These are phyloP conservation scores for Ciconia maguari DNA, from an alignment of 2,113 vertebrate species.

Conservation along the genomic window DNA sequence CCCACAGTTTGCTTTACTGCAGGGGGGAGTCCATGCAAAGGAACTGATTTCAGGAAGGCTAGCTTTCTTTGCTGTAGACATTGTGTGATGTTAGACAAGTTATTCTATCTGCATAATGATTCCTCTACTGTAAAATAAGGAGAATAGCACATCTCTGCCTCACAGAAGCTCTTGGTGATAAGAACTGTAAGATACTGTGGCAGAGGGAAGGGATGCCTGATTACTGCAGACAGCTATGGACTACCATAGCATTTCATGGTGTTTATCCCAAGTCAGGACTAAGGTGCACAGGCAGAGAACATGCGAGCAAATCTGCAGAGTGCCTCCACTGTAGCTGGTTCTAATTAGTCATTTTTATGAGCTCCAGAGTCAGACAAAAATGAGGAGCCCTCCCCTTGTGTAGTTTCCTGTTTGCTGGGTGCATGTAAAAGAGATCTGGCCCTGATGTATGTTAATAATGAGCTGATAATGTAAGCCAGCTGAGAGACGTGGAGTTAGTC, in stretches of 20 bases:
- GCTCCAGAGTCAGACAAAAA: conserved; percentile 61
- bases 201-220: background rate
- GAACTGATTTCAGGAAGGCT: background rate
- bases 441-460: conserved; percentile 68
- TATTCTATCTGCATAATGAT: background rate
- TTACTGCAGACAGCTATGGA: background rate
- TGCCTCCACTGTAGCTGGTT: conserved; percentile 27
- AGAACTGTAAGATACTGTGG: background rate
- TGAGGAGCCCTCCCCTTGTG: conserved; percentile 56
- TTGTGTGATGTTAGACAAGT: fast-evolving
- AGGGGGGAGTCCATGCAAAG: background rate
- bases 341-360: conserved; percentile 69
- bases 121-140: background rate
- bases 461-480: conserved; percentile 73
- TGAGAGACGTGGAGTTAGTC: conserved; percentile 58
- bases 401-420: conserved; percentile 68
- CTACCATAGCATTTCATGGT: background rate
- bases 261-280: background rate
- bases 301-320: background rate
- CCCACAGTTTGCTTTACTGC: background rate
- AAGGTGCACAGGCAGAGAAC: background rate
- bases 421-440: conserved; percentile 59
- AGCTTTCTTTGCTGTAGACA: background rate
- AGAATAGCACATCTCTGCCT: background rate
- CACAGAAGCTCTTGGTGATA: background rate